These are phyloP conservation scores for Tolmerus cingulatus DNA, from an alignment of 2,888 invertebrate genomes.

Conservation along the genomic window DNA sequence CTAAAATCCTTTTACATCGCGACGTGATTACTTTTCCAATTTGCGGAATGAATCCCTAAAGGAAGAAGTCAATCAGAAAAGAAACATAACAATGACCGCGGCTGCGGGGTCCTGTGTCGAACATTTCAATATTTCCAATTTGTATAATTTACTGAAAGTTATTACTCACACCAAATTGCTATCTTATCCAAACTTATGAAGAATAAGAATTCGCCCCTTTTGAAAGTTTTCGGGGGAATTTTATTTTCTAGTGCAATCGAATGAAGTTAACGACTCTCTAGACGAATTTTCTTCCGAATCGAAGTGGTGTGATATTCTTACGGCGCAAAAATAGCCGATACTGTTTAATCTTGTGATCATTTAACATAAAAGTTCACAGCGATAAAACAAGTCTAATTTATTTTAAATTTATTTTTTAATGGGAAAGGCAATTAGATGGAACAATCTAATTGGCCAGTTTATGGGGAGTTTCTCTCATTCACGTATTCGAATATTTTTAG, in stretches of 20 bases:
- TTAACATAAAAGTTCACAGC: neutral
- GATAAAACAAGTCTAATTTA: neutral
- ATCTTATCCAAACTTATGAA: neutral
- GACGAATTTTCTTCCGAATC: neutral
- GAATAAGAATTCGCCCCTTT: neutral
- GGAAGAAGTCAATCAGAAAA: neutral
- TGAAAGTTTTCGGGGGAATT: neutral
- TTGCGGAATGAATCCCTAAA: neutral
- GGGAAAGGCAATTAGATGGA: neutral
- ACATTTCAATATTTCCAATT: neutral
- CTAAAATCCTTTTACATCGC: constrained; percentile 8
- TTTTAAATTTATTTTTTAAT: neutral
- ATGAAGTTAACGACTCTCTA: neutral
- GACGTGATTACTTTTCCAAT: constrained; percentile 24
- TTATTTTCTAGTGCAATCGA: neutral
- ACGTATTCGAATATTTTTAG: neutral
- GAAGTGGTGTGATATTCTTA: neutral
- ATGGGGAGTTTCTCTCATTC: neutral
- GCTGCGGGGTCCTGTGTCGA: neutral
- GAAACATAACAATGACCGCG: neutral
- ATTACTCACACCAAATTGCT: neutral
- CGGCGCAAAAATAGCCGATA: neutral
- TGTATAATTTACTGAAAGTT: neutral
- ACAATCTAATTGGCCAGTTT: neutral
- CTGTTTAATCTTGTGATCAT: neutral